Base-by-base conservation (phyloP, 2,113 vertebrate genomes). In the Lutjanus erythropterus region DNA sequence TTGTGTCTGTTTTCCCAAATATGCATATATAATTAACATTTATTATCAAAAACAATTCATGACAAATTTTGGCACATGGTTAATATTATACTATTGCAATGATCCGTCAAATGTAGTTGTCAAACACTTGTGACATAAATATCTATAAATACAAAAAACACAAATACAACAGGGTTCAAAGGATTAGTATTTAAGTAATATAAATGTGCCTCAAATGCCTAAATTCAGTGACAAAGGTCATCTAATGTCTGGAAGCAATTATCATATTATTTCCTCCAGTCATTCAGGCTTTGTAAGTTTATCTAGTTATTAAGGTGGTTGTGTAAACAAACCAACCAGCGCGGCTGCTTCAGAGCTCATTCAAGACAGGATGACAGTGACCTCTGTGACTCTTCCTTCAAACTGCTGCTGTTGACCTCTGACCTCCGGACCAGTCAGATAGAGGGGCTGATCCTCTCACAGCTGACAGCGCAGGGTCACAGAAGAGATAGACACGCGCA, bases 361-460 rank as follows among this genome's bases (percentile, higher is more conserved):
- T 61, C 16, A 58, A 74, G 1, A 59, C 18, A 6, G 44, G 33
- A 68, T n/a, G 25, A 42, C 59, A 47, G 75, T 64, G 75, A 80
- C 79, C 73, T 52, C 37, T 29, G 9, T 66, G 70, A 61, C 71
- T 56, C 27, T 39, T 80, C 50, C 46, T 80, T 16, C 75, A 60
- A 60, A 85, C 21, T 21, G 62, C 77, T 56, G 50, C 37, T 23
- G 1, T 42, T 71, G 79, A 91, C 79, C 83, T 82, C 10, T 69
- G 75, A 89, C 86, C 80, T 71, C 33, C 56, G 67, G 42, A 58
- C 27, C 9, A 70, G 68, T 71, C 68, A 72, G 23, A 47, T n/a
- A 44, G 53, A 59, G 35, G 53, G 53, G 42, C 29, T 71, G 41
- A 84, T 58, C 74, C 44, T 53, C 25, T 76, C 44, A 46, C 68